Conservation (phyloP, 2,888 invertebrate species). For the Dermolepida albohirtum region DNA sequence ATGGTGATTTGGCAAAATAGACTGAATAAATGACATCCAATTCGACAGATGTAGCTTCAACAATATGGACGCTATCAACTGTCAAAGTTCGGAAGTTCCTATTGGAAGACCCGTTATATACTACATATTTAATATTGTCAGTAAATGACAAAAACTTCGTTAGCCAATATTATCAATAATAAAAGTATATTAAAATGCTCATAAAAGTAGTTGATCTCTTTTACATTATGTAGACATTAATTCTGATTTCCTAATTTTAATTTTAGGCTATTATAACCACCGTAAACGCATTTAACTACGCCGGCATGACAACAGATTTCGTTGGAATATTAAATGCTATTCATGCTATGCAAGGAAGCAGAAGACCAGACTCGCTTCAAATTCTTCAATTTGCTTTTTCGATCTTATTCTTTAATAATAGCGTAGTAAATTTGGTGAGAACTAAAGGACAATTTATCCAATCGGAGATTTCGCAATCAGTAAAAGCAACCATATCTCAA, state of each 20-base stretch:
- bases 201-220: background rate
- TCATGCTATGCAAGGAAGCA: slow-evolving; percentile 44
- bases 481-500: slow-evolving; percentile 30
- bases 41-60: too few relatives aligned
- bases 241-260: slow-evolving; percentile 1
- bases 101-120: too few relatives aligned
- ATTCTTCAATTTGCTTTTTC: slow-evolving; percentile 52
- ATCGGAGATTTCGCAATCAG: slow-evolving; percentile 41
- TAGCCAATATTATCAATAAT: too few relatives aligned
- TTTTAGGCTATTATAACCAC: slow-evolving; percentile 50
- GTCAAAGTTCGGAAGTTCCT: too few relatives aligned
- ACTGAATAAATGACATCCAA: too few relatives aligned
- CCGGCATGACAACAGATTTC: slow-evolving; percentile 57
- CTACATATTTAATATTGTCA: too few relatives aligned
- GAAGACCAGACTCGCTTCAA: slow-evolving; percentile 48
- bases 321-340: slow-evolving; percentile 53
- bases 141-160: too few relatives aligned
- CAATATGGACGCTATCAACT: too few relatives aligned
- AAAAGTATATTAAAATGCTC: too few relatives aligned
- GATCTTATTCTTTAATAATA: slow-evolving; percentile 53
- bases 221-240: too few relatives aligned
- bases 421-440: slow-evolving; percentile 49
- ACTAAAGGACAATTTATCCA: slow-evolving; percentile 42
- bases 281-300: slow-evolving; percentile 54
- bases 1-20: too few relatives aligned